Conservation (phyloP, 2,797 vertebrate species). For the Scleropages formosus region DNA sequence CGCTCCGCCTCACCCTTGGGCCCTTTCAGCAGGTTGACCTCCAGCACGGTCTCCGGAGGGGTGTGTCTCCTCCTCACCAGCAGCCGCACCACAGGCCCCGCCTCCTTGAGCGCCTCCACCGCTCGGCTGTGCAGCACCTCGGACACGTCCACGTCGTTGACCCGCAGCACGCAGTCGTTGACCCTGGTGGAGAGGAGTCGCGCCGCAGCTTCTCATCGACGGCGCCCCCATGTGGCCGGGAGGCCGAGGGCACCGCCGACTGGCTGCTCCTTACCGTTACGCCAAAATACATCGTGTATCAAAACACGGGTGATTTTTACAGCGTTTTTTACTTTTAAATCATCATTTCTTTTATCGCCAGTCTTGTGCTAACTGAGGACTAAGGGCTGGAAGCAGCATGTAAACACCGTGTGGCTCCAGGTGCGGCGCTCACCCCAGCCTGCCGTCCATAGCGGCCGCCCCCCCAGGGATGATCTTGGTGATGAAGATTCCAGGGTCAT, state of each 20-base stretch:
- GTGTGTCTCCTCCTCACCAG: constrained; percentile 92
- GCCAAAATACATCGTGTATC: too few relatives aligned
- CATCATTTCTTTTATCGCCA: background rate
- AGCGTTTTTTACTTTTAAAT: too few relatives aligned
- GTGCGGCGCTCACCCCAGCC: constrained; percentile 79
- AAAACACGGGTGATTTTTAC: too few relatives aligned
- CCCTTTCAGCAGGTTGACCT: constrained; percentile 96
- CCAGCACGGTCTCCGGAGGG: constrained; percentile 89
- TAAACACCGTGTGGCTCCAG: too few relatives aligned
- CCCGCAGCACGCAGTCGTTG: constrained; percentile 93
- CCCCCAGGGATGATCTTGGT: constrained; percentile 98
- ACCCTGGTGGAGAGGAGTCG: constrained; percentile 68
- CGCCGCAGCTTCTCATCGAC: background rate
- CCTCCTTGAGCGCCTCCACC: constrained; percentile 96
- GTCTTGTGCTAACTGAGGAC: background rate
- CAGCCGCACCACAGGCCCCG: constrained; percentile 89
- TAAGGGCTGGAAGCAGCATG: too few relatives aligned
- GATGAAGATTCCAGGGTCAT: constrained; percentile 98
- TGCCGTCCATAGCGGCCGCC: constrained; percentile 95
- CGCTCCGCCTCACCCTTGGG: constrained; percentile 82
- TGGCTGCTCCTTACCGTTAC: too few relatives aligned
- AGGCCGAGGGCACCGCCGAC: too few relatives aligned
- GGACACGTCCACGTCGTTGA: constrained; percentile 95
- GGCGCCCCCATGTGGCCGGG: background rate
- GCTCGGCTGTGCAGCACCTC: constrained; percentile 97